Base-by-base conservation (phyloP, 2,888 invertebrate genomes). In the Thymelicus lineola region DNA sequence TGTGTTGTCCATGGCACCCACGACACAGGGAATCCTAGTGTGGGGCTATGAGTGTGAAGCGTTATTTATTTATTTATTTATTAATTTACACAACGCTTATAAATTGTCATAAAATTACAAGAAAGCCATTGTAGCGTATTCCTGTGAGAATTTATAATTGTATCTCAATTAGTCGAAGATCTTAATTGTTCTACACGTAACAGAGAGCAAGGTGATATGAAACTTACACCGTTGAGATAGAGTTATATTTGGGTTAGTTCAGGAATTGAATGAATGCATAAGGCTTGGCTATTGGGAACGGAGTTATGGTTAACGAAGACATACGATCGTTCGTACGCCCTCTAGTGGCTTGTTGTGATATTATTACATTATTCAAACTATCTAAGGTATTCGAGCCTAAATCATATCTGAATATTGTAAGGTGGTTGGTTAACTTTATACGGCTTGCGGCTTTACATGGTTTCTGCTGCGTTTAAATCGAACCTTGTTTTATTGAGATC, bases 271-370 rank as follows among this genome's bases (percentile, higher is more conserved):
- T 55, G 28, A 46, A 57, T 68, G 68, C 68, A 62, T 68, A 61
- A 46, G 48, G 66, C 36, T 36, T 38, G 68, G 68, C 48, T 68
- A 62, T 62, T 57, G 68, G 57, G 36, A 61, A 20, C 67, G 46
- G 28, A 55, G 55, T 55, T 35, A 12, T 35, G 55, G 55, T 14
- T 67, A 67, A 68, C 55, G 68, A 68, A 68, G 68, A 68, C 50
- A 46, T 28, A 68, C 57, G 68, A 68, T 46, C 58, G 20, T 10
- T n/a, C n/a, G 15, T 46, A 46, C 58, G 28, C 36, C 48, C 48
- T 59, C 45, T 48, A 15, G 53, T n/a, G 63, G 66, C 59, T 59
- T 50, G 45, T 66, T 20, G 66, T 50, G 59, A 50, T 46, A 50
- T 38, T 59, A 59, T 59, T 50, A 59, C 36, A 59, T 50, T 36